A percentile compares a stretch with the other conserved stretches of the same genome.
Evolutionary conservation across 1,140 invertebrate genomes (phyloP).

Genomic region (Cyrtorhinus lividipennis): DNA sequence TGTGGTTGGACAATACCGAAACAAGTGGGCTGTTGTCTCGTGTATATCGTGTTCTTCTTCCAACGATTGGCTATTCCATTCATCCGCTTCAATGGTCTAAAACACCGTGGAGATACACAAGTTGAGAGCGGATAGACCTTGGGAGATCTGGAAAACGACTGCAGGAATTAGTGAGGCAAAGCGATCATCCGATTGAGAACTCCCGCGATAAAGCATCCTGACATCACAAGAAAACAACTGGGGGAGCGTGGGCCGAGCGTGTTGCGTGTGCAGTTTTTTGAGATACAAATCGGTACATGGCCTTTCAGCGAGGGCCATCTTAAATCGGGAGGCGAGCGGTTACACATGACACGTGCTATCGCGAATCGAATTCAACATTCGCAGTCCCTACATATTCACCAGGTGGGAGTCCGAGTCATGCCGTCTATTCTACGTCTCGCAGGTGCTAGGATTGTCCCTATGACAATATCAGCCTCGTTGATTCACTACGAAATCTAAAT

Average conservation of each 20-base stretch:
- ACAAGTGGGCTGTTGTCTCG: too few species aligned
- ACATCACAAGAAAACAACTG: not conserved
- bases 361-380: not conserved
- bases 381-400: not conserved
- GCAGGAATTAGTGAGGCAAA: too few species aligned
- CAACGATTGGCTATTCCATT: too few species aligned
- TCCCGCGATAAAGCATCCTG: not conserved
- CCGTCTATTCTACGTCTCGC: too few species aligned
- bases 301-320: not conserved
- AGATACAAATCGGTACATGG: not conserved
- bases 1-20: too few species aligned
- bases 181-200: not conserved
- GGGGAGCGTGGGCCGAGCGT: not conserved
- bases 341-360: not conserved
- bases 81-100: too few species aligned
- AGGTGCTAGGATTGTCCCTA: slow-evolving; percentile 9
- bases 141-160: too few species aligned
- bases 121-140: too few species aligned
- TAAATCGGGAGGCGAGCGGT: not conserved
- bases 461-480: not conserved
- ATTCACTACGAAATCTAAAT: not conserved
- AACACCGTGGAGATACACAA: too few species aligned
- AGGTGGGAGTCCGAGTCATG: too few species aligned
- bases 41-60: too few species aligned
- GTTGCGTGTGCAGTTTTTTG: not conserved